phyloP scores from a whole-genome alignment of 1,140 invertebrate genomes.

The Oedothorax gibbosus region DNA sequence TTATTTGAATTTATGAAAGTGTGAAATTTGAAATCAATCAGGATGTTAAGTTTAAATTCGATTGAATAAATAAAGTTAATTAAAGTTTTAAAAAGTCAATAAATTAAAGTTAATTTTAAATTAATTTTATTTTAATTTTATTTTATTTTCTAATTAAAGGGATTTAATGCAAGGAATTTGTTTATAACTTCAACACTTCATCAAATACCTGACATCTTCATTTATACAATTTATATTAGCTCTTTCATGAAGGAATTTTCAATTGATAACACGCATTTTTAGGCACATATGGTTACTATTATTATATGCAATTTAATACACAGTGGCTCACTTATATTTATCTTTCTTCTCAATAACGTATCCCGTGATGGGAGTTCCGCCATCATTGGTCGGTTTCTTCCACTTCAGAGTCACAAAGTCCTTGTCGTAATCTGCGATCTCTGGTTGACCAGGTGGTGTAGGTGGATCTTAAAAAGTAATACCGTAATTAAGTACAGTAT shows the following conservation, averaged over 20 bases:
- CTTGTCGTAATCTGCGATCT: conserved; percentile 90
- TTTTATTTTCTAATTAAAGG: no score
- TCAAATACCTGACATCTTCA: no score
- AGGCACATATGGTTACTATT: background rate
- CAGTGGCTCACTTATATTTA: conserved; percentile 75
- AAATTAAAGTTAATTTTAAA: no score
- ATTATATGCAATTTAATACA: background rate
- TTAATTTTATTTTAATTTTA: no score
- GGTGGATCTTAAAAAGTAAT: conserved; percentile 75
- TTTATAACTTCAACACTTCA: no score
- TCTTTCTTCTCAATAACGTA: conserved; percentile 97
- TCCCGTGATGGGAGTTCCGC: conserved; percentile 88
- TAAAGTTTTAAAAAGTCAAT: no score
- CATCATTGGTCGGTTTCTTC: conserved; percentile 86
- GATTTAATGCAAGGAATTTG: no score
- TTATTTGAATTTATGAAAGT: no score
- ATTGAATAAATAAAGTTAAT: no score
- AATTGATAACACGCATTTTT: background rate
- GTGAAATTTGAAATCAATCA: no score
- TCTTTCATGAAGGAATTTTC: background rate
- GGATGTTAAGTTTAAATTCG: no score
- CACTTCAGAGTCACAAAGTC: conserved; percentile 97
- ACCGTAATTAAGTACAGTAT: background rate
- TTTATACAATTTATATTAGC: background rate
- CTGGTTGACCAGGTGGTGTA: conserved; percentile 86